Evolutionary conservation across 1,140 invertebrate species (phyloP), one percentile per base, ranked within the genome.

Genomic region (Pogonomyrmex barbatus): DNA sequence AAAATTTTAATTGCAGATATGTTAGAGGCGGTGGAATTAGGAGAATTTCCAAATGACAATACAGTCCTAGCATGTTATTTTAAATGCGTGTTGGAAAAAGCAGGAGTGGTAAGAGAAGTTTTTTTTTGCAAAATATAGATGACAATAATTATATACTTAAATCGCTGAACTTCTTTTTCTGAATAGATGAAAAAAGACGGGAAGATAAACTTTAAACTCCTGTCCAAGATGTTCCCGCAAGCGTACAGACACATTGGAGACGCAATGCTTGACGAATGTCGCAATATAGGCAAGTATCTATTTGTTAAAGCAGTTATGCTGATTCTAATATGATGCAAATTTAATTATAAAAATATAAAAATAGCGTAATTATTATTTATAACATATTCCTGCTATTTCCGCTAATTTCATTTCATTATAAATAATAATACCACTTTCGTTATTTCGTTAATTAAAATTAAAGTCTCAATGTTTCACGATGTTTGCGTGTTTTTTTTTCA

Each of bases 61-160:
- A 30, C 90, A 8, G 90, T 87, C 39, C 78, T 95, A 0, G 94
- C 93, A 67, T 95, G 94, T 70, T 95, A 95, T 70, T 90, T 94
- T 4, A 95, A 94, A 82, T 95, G 95, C 87, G 42, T 93, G 0
- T 85, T 95, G 63, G 88, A 88, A 42, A 93, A 94, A 67, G 89
- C 87, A 5, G 76, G 83, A 47, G 52, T 91, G 82, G 88, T 90
- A 87, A 92, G 8, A 33, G 45, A 62, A 52, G n/a, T 6, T 45
- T 50, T 36, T 71, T 58, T 30, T 45, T 67, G 36, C 6, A 70
- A 82, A 10, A 70, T 4, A 9, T 50, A 58, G 1, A 68, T 0
- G 39, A 63, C 70, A 58, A 36, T 0, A 70, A 83, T 56, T 86
- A 70, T 47, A 50, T 36, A 68, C 47, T 68, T 33, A 14, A 63